Base-by-base conservation (phyloP, 2,888 invertebrate genomes). In the Dorcus parallelipipedus region DNA sequence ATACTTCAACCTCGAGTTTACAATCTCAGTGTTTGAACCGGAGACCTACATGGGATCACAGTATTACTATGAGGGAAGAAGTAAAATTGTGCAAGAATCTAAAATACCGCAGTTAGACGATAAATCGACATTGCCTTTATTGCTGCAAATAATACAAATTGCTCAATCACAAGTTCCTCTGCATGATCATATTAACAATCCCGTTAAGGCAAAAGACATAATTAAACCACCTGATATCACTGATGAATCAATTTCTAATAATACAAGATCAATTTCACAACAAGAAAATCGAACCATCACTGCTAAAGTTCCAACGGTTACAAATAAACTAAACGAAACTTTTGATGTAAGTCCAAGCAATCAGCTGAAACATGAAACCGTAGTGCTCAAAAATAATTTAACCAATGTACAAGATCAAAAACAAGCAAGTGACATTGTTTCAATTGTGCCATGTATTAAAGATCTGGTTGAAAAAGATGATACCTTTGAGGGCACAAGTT, bases 1-100 rank as follows among this genome's bases (percentile, higher is more conserved):
- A 74, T 90, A 84, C 78, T 91, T 90, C 79, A 86, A 88, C 74
- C 82, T 93, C 56, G 87, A 89, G 74, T 91, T 87, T 72, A 91
- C 92, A 39, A 79, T 89, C 72, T 88, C 90, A 68, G 91, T 93
- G 41, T 92, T 89, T 78, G 90, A 89, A 76, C 86, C 91, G 38
- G 93, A 93, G 80, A 85, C 88, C n/a, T 85, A 87, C 66, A 82
- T 85, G 73, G 86, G 85, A 20, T 84, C 81, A 67, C 83, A 84
- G 64, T 88, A 87, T 72, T 79, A 80, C 58, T 86, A 86, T 67
- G 81, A 82, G 68, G 85, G 84, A 38, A 82, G 85, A 52, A 61
- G 71, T 49, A 75, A 75, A 60, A 58, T 77, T 39, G 66, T 71
- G 17, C 65, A 75, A 60, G 73, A 76, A 51, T 69, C 78, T 57